Evolutionary conservation across 2,113 vertebrate genomes (phyloP).

Genomic region (Passer domesticus): DNA sequence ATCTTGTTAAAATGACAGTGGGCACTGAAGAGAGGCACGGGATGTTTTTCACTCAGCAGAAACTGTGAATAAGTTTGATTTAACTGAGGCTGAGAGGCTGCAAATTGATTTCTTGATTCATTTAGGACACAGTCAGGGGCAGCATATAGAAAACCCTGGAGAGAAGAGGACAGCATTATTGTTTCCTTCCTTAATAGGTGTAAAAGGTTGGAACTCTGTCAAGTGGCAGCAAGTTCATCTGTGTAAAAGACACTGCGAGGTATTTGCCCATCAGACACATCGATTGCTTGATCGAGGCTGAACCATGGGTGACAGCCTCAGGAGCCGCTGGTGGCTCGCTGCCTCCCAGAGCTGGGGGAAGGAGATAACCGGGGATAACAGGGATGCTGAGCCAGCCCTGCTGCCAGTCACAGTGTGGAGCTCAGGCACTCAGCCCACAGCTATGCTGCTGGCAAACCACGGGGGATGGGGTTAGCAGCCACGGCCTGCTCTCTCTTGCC

Average conservation of each 20-base stretch:
- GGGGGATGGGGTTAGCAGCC: rapidly evolving
- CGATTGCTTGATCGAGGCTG: background rate
- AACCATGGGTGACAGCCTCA: background rate
- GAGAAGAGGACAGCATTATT: conserved; percentile 16
- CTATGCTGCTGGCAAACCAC: background rate
- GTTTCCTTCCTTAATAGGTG: conserved; percentile 40
- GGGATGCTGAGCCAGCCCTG: background rate
- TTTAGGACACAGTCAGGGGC: conserved; percentile 45
- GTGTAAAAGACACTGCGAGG: background rate
- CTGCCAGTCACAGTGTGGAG: background rate
- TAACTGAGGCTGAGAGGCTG: conserved; percentile 40
- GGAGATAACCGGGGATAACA: background rate
- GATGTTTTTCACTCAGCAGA: conserved; percentile 21
- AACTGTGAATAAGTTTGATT: conserved; percentile 53
- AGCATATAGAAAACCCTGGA: conserved; percentile 12
- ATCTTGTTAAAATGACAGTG: background rate
- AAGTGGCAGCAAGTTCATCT: conserved; percentile 12
- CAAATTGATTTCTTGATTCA: conserved; percentile 65
- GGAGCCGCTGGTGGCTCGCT: background rate
- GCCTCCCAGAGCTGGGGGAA: background rate
- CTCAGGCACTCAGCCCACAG: background rate
- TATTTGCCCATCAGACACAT: background rate
- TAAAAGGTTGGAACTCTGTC: conserved; percentile 10
- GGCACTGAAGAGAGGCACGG: background rate
- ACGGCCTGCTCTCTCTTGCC: rapidly evolving